These are phyloP conservation scores for Coendou prehensilis DNA, from an alignment of 2,797 vertebrate species.

Conservation along the genomic window DNA sequence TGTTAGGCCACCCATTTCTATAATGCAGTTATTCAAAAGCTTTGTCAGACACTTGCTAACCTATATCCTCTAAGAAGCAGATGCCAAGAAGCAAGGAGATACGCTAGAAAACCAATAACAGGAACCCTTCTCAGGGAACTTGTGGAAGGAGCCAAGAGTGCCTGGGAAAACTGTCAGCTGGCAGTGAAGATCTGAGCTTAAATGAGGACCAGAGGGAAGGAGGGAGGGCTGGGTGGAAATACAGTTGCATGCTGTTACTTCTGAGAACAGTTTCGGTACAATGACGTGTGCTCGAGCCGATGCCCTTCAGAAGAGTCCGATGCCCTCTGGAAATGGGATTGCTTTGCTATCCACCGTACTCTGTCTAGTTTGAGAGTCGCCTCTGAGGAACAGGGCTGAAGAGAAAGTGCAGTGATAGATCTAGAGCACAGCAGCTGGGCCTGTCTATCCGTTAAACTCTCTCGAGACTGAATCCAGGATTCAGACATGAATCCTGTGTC, in stretches of 20 bases:
- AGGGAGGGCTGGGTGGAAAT: not conserved
- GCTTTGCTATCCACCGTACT: not conserved
- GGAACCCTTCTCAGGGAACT: not conserved
- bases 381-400: not conserved
- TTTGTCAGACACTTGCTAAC: not conserved
- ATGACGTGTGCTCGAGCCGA: not conserved
- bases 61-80: not conserved
- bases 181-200: not conserved
- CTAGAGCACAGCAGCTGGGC: rapidly evolving
- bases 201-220: not conserved
- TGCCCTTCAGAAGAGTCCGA: not conserved
- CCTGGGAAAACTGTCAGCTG: not conserved
- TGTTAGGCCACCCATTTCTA: not conserved
- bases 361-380: rapidly evolving
- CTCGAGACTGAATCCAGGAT: not conserved
- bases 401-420: too few species aligned
- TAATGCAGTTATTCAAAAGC: not conserved
- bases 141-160: not conserved
- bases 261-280: not conserved
- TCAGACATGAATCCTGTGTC: not conserved
- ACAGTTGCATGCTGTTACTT: not conserved
- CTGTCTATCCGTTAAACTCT: not conserved
- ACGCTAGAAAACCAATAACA: too few species aligned
- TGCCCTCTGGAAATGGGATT: too few species aligned
- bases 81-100: not conserved